Evolutionary conservation across 2,888 invertebrate species (phyloP), one percentile per base, ranked within the genome.

Genomic region (Parthenolecanium corni): DNA sequence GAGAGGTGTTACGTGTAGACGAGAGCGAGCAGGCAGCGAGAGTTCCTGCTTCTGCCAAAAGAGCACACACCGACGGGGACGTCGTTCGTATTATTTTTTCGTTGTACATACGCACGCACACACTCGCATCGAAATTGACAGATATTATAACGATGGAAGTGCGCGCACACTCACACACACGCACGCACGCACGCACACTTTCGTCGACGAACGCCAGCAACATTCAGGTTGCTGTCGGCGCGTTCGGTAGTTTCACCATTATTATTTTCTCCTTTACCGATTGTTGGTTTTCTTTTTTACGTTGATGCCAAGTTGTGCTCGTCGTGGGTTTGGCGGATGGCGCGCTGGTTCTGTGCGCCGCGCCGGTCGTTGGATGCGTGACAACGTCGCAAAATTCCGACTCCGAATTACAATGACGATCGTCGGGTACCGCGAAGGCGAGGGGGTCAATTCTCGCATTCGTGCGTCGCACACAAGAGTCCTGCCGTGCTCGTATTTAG

Each of bases 211-310:
- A 49, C 46, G 31, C 57, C 20, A 18, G 46, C 36, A 47, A n/a
- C 36, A 18, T 31, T 31, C 31, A 9, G 9, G 9, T 21, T 46
- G 31, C 56, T 40, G 24, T 18, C 2, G 25, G 18, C n/a, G 36
- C 18, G 36, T 52, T 47, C n/a, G n/a, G 47, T 31, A 46, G 57
- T 58, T 58, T 58, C 57, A 58, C 57, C 31, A 58, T 58, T n/a
- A n/a, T n/a, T n/a, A n/a, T n/a, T 58, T 58, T 58, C 57, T 44
- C 57, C 14, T 47, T 12, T n/a, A 24, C 44, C 23, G 25, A 23
- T 12, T 38, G 18, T 46, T 31, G 16, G 16, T 52, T 44, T 44
- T 44, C 44, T 38, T 31, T 38, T 42, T 42, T 42, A 18, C 18
- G 18, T 42, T 4, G 44, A 4, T 42, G 18, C 44, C 44, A 11